Percentiles rank a stretch among this genome's conserved stretches.
phyloP scores from a whole-genome alignment of 2,113 vertebrate genomes.

The Mormyrus lacerda region DNA sequence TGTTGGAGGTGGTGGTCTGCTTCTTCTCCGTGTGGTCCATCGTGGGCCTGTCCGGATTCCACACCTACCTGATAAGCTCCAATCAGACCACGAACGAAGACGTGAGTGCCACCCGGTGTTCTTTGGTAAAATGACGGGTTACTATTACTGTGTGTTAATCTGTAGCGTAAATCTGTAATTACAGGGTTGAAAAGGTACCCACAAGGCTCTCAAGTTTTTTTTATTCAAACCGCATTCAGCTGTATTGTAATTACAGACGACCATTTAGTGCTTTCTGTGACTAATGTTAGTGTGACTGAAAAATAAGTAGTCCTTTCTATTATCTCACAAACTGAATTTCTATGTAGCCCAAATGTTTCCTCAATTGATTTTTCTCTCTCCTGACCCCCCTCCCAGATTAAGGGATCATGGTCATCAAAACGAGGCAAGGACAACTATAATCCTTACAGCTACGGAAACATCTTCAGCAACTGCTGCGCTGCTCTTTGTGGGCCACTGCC shows the following conservation, averaged over 20 bases:
- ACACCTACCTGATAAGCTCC: conserved; percentile 96
- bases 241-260: not conserved
- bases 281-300: not conserved
- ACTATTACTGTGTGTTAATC: not conserved
- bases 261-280: not conserved
- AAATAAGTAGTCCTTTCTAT: not conserved
- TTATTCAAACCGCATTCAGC: not conserved
- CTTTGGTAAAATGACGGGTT: not conserved
- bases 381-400: conserved; percentile 69
- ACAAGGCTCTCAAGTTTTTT: too few species aligned
- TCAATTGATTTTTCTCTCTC: not conserved
- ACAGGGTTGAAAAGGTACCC: not conserved
- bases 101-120: conserved; percentile 66
- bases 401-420: conserved; percentile 98
- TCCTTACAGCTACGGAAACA: conserved; percentile 93
- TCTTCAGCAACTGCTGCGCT: conserved; percentile 91
- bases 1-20: conserved; percentile 94
- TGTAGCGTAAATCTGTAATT: not conserved
- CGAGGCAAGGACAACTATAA: conserved; percentile 97
- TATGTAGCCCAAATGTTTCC: not conserved
- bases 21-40: conserved; percentile 99
- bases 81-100: conserved; percentile 99
- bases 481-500: conserved; percentile 93
- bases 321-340: not conserved
- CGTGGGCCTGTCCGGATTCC: conserved; percentile 94